phyloP scores from a whole-genome alignment of 2,797 vertebrate species.

The Echeneis naucrates region DNA sequence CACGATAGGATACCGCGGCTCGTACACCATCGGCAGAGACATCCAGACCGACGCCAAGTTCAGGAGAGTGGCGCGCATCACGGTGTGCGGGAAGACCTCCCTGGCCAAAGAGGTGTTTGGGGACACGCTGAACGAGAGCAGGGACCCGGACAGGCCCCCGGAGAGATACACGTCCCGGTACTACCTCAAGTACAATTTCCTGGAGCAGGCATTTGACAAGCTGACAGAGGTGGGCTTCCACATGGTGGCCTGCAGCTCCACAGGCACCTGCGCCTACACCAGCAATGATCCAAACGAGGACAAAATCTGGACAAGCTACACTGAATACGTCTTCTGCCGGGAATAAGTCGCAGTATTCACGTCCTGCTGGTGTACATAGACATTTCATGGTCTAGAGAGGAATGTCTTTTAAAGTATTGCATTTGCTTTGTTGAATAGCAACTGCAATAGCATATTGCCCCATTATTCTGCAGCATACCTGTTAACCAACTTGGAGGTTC shows the following conservation, averaged over 20 bases:
- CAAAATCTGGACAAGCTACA: constrained; percentile 98
- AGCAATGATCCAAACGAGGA: constrained; percentile 93
- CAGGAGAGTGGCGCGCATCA: constrained; percentile 92
- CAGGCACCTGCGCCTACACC: constrained; percentile 92
- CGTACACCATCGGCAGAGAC: constrained; percentile 93
- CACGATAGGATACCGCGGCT: constrained; percentile 93
- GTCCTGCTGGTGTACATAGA: constrained; percentile 50
- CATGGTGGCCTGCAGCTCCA: constrained; percentile 95
- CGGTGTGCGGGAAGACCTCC: constrained; percentile 93
- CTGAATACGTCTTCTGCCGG: constrained; percentile 95
- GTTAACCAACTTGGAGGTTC: constrained; percentile 2
- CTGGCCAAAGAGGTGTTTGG: constrained; percentile 96
- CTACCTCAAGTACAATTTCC: constrained; percentile 94
- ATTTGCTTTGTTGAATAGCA: constrained; percentile 40
- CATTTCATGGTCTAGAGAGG: constrained; percentile 40
- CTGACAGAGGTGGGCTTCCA: constrained; percentile 92
- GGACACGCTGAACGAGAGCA: constrained; percentile 94
- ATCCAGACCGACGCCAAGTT: constrained; percentile 95
- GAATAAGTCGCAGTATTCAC: constrained; percentile 82
- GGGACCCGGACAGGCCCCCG: constrained; percentile 92
- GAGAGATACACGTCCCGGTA: constrained; percentile 94
- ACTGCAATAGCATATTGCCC: constrained; percentile 8
- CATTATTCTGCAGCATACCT: constrained; percentile 19
- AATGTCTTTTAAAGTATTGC: constrained; percentile 43
- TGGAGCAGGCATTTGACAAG: constrained; percentile 96